Evolutionary conservation across 2,888 invertebrate species (phyloP).

Genomic region (Rhaphigaster nebulosa): DNA sequence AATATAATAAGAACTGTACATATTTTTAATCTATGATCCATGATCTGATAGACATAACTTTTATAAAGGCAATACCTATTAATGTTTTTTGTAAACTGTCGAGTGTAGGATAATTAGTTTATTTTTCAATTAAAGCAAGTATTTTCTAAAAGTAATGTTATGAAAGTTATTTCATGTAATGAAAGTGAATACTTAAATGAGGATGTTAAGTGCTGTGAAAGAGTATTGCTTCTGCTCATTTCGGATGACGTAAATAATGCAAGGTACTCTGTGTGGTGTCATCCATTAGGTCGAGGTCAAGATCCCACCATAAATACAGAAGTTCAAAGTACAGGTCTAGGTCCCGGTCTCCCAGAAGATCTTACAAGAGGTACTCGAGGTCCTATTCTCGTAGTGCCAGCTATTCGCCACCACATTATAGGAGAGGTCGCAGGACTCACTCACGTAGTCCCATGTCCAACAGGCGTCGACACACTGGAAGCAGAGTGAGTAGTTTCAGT

Average conservation of each 20-base stretch:
- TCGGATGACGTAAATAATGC: not conserved
- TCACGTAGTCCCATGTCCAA: constrained; percentile 88
- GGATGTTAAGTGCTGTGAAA: not conserved
- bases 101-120: not conserved
- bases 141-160: not conserved
- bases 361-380: constrained; percentile 61
- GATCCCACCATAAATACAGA: constrained; percentile 63
- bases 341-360: constrained; percentile 62
- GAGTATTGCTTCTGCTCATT: not conserved
- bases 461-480: constrained; percentile 82
- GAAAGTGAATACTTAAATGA: not conserved
- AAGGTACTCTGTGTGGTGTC: not conserved
- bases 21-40: not conserved
- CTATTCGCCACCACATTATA: constrained; percentile 66
- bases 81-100: not conserved
- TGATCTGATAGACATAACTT: not conserved
- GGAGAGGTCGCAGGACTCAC: constrained; percentile 73
- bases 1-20: not conserved
- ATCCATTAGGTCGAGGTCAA: constrained; percentile 62
- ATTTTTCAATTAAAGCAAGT: not conserved
- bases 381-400: constrained; percentile 64
- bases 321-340: constrained; percentile 65
- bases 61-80: not conserved
- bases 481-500: constrained; percentile 73
- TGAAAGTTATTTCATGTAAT: not conserved